Percentiles rank a stretch among this genome's conserved stretches.
Evolutionary conservation across 2,888 invertebrate species (phyloP).

Genomic region (Himalopsyche tibetana): DNA sequence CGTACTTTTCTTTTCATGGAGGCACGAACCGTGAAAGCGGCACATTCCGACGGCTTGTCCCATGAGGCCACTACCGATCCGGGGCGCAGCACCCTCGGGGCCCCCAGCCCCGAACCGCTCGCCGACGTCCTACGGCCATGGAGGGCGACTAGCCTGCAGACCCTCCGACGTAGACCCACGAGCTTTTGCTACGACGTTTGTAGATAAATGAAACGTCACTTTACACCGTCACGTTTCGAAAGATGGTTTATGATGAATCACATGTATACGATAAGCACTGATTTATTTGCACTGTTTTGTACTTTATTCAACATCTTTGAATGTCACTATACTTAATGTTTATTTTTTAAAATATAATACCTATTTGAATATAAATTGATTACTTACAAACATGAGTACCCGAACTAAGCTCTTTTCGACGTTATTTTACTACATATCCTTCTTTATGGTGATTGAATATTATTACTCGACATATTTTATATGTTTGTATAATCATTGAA

Average conservation of each 20-base stretch:
- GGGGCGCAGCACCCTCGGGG: conserved; percentile 74
- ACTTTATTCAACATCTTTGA: too few species aligned
- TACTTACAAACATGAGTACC: too few species aligned
- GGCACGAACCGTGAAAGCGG: conserved; percentile 85
- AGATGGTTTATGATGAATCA: neutral
- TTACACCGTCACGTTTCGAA: conserved; percentile 13
- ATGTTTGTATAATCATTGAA: too few species aligned
- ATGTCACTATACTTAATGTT: too few species aligned
- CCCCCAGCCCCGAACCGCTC: conserved; percentile 69
- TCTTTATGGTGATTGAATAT: too few species aligned
- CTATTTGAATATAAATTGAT: too few species aligned
- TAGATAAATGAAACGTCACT: conserved; percentile 2
- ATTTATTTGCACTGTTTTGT: neutral
- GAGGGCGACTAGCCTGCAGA: conserved; percentile 55
- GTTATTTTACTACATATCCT: too few species aligned
- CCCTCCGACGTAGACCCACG: conserved; percentile 47
- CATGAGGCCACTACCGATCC: conserved; percentile 76
- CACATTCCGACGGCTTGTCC: conserved; percentile 90
- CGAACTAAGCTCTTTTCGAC: too few species aligned
- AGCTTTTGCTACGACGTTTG: neutral
- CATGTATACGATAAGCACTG: neutral
- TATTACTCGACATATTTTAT: too few species aligned
- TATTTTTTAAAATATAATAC: too few species aligned
- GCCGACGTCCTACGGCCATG: conserved; percentile 56
- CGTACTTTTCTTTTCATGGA: conserved; percentile 87